These are phyloP conservation scores for Perdita meconis DNA, from an alignment of 2,888 invertebrate species.

Conservation along the genomic window DNA sequence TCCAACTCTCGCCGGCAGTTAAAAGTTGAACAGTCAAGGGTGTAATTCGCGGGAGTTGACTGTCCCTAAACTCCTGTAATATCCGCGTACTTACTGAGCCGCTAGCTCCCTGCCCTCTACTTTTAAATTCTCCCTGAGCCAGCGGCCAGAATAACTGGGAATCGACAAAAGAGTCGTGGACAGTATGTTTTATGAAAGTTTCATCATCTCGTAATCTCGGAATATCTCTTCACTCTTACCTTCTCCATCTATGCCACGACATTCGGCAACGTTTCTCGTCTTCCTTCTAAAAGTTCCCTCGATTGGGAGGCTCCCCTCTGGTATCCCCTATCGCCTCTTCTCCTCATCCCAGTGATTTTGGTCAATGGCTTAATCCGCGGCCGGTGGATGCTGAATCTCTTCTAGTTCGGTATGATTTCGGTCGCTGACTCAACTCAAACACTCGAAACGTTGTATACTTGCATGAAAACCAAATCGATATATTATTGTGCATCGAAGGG, in stretches of 20 bases:
- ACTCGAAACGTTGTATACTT: not conserved
- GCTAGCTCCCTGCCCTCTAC: slow-evolving; percentile 44
- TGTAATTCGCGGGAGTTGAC: slow-evolving; percentile 41
- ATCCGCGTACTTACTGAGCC: slow-evolving; percentile 63
- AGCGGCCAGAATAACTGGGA: slow-evolving; percentile 52
- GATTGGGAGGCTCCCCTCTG: not conserved
- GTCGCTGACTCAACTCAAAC: not conserved
- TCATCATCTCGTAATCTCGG: slow-evolving; percentile 77
- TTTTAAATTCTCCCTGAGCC: slow-evolving; percentile 68
- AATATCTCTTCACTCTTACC: slow-evolving; percentile 51
- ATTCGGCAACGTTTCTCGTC: slow-evolving; percentile 7
- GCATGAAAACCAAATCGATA: not conserved
- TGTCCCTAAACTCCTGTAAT: slow-evolving; percentile 69
- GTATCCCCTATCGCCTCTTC: not conserved
- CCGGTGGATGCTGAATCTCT: not conserved
- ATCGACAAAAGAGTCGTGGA: slow-evolving; percentile 62
- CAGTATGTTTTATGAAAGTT: slow-evolving; percentile 78
- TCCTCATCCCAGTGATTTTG: slow-evolving; percentile 1
- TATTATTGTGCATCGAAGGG: not conserved
- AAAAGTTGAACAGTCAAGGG: slow-evolving; percentile 42
- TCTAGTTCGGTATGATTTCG: not conserved
- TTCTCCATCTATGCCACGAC: not conserved
- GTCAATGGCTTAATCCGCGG: slow-evolving; percentile 8
- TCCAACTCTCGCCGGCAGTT: slow-evolving; percentile 26
- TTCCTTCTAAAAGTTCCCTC: slow-evolving; percentile 1